Evolutionary conservation across 2,888 invertebrate species (phyloP), one percentile per base, ranked within the genome.

Genomic region (Trichopria drosophilae): DNA sequence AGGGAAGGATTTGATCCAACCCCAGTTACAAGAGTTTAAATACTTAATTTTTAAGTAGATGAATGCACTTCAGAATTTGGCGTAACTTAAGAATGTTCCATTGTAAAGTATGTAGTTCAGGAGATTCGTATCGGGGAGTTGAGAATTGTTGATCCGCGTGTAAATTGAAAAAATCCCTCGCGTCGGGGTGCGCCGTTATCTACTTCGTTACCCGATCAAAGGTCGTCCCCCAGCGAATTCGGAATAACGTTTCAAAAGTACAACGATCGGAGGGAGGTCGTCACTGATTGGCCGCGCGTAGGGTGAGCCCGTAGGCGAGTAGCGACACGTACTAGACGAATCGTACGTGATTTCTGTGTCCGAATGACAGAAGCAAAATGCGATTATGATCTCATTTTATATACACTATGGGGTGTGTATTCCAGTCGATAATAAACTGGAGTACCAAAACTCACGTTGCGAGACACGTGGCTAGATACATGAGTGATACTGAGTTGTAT

Each of bases 401-500:
- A 39, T 46, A 57, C 52, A 53, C 39, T 49, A 51, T 46, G 64
- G 61, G 61, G 59, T 59, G 56, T 60, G 57, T 56, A 56, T 39
- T 49, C 45, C n/a, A n/a, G n/a, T 46, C 51, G 51, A 61, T 66
- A 68, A 68, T 69, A 66, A 67, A 67, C 60, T 62, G 52, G 64
- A 58, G 59, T 51, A 58, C 54, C 52, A 58, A 54, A 61, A 57
- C 58, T 68, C 66, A 64, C 62, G 66, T 71, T 54, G 63, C 50
- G 66, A 42, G 70, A 53, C 71, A 72, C 72, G 72, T 70, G 72
- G 57, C 70, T 51, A 55, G 59, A 63, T 53, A 60, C 63, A 63
- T 60, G 61, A 67, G 61, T 67, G 69, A 71, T 71, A 69, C 67
- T 65, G 55, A 59, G 60, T 62, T 60, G 63, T 68, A 70, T 67